Evolutionary conservation across 2,888 invertebrate genomes (phyloP), one percentile per base, ranked within the genome.

Genomic region (Leuctra nigra): DNA sequence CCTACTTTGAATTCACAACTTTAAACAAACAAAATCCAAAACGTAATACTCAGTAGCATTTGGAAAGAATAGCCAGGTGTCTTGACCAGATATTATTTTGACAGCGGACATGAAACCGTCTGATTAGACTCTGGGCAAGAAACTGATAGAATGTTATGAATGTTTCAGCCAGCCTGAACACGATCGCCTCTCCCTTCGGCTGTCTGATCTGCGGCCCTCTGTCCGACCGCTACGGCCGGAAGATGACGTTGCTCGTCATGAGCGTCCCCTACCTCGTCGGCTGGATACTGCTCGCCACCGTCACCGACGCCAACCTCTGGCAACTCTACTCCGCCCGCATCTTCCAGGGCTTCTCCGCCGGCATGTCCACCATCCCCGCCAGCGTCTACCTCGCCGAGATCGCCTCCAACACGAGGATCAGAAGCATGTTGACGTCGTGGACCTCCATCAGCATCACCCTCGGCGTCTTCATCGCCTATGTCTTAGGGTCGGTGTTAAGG

Each of bases 371-470:
- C 41, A 73, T 75, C 9, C 77, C 80, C 0, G 74, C 79, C 1
- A 74, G 78, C 0, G 75, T 79, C 18, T 80, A 80, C 62, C 72
- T 76, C 61, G 77, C 77, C 0, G 81, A 80, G 66, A 68, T 77
- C 4, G 69, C 77, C 0, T 18, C 35, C 1, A 18, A 3, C 13
- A 9, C 50, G 9, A 4, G 7, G n/a, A 33, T 50, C 20, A n/a
- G 50, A 58, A 72, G 76, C 7, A 74, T 76, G 39, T 72, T 80
- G 50, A 75, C 77, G 9, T 78, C 79, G 0, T 79, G 80, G 76
- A 75, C 76, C 2, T 77, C 77, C 13, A 69, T 77, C 1, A 70
- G 73, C 22, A 75, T 79, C 41, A 73, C 79, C 1, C 53, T 72
- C 3, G 79, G 79, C 4, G 73, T 79, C n/a, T 65, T 79, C 4